Evolutionary conservation across 2,113 vertebrate genomes (phyloP).

Genomic region (Carollia perspicillata): DNA sequence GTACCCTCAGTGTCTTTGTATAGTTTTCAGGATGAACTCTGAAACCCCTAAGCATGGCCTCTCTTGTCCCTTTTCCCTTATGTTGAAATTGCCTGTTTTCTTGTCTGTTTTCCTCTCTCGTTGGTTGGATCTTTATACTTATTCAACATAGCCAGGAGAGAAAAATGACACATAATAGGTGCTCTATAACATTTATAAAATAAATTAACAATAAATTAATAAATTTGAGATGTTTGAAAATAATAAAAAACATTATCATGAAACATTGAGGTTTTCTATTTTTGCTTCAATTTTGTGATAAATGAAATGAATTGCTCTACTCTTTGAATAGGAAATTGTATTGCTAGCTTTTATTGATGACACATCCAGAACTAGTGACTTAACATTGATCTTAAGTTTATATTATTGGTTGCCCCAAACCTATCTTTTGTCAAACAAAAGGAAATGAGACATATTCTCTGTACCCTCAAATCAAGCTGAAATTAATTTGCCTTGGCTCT

Average conservation of each 20-base stretch:
- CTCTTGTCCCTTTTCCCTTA: background rate
- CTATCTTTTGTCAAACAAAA: background rate
- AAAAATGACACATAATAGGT: background rate
- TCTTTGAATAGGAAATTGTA: background rate
- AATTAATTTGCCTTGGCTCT: background rate
- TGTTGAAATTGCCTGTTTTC: background rate
- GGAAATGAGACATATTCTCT: background rate
- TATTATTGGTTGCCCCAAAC: background rate
- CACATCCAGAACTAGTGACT: background rate
- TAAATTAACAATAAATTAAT: background rate
- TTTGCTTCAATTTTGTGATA: background rate
- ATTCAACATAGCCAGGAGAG: background rate
- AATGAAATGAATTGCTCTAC: background rate
- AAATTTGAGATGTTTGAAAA: background rate
- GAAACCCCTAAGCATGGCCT: background rate
- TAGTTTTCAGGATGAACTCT: background rate
- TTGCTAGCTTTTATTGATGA: background rate
- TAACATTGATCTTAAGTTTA: background rate
- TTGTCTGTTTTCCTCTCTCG: background rate
- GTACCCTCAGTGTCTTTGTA: background rate
- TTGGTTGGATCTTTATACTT: background rate
- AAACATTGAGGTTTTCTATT: background rate
- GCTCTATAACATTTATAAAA: background rate
- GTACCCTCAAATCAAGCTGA: background rate
- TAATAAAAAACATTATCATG: background rate